Percentiles rank a stretch among this genome's conserved stretches.
Conservation (phyloP, 2,888 invertebrate genomes). For the Acanthacorydalis orientalis region DNA sequence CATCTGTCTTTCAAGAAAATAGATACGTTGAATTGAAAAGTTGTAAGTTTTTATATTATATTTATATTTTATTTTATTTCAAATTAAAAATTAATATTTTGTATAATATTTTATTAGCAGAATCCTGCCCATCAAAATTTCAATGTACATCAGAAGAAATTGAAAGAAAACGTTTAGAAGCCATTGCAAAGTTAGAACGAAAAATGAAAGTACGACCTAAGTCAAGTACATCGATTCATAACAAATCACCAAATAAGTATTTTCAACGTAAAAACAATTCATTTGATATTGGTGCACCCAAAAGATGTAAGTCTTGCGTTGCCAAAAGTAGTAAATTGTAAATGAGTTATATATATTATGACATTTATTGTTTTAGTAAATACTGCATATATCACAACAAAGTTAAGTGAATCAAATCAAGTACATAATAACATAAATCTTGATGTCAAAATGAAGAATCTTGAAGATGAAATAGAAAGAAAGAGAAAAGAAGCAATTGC, state of each 20-base stretch:
- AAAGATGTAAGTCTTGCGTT: not conserved
- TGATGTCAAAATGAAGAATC: slow-evolving; percentile 9
- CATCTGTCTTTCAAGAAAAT: not conserved
- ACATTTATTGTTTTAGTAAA: not conserved
- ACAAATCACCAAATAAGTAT: not conserved
- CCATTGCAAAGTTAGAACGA: slow-evolving; percentile 37
- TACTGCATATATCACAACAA: not conserved
- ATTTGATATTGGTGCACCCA: not conserved
- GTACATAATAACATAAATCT: not conserved
- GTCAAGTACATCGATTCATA: not conserved
- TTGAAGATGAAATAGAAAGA: slow-evolving; percentile 24
- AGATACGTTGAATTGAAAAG: no score
- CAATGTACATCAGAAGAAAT: slow-evolving; percentile 42
- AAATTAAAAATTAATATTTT: not conserved
- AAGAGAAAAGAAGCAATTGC: slow-evolving; percentile 29
- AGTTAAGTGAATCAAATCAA: not conserved
- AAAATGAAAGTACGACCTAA: slow-evolving; percentile 21
- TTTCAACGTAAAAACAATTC: slow-evolving; percentile 2
- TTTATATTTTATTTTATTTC: not conserved
- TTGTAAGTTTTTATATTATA: no score
- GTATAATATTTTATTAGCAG: not conserved
- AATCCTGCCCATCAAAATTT: slow-evolving; percentile 23
- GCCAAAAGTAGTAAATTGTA: no score
- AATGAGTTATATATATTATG: not conserved
- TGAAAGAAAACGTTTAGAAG: slow-evolving; percentile 39